Base-by-base conservation (phyloP, 1,140 invertebrate genomes). In the Saxidomus purpurata region DNA sequence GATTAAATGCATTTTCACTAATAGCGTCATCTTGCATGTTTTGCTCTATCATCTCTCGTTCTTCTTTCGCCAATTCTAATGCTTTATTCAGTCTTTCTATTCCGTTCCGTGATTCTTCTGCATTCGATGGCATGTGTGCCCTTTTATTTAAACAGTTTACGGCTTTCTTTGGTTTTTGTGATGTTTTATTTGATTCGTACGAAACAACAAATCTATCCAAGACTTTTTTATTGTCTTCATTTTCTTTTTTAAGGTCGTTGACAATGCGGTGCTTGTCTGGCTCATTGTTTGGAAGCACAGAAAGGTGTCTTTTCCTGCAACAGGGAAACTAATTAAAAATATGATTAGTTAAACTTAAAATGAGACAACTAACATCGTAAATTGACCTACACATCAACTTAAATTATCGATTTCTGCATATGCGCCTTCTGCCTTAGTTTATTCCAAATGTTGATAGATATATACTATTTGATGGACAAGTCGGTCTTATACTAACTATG, bases 181-280 rank as follows among this genome's bases (percentile, higher is more conserved):
- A 55, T 25, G 49, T 38, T 19, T 61, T 55, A 1, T 25, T 38
- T 19, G n/a, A 34, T 40, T 36, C 38, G 22, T 43, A 15, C 36
- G 80, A 63, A 61, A 82, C 59, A 43, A 40, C 34, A 28, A 82
- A 61, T 25, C 25, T 25, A 25, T 82, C n/a, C 0, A 61, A 38
- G 19, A 31, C 13, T 22, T 55, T 19, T 0, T n/a, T 49, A 4
- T 6, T 8, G 9, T 0, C 59, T 38, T 36, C 40, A 19, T 28
- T 63, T 15, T 34, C 49, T n/a, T 67, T 63, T 0, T 82, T 82
- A 22, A 82, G 59, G 2, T 82, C 52, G 38, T 82, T 82, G 52
- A 36, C 19, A 34, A 82, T 59, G 0, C 36, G 36, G 17, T 34
- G 28, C 4, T 43, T 67, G 6, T 59, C 59, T 31, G 77, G 34